Base-by-base conservation (phyloP, 2,797 vertebrate genomes). In the Chelmon rostratus region DNA sequence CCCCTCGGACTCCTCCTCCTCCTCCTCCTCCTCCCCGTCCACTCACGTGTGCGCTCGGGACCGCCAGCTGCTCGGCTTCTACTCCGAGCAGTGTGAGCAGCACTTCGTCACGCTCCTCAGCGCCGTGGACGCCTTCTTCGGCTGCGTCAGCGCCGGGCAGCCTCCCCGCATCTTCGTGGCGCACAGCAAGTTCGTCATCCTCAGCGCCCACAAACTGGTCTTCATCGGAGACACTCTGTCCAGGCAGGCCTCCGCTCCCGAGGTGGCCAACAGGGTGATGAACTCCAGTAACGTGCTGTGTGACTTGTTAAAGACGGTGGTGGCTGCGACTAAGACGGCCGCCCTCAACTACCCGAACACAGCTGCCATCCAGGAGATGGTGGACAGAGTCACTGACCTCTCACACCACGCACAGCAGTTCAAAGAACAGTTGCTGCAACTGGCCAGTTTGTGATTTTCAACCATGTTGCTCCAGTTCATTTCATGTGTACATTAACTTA, bases 161-260 rank as follows among this genome's bases (percentile, higher is more conserved):
- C 98, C 98, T 0, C 98, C 98, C 0, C 94, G 98, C 38, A 98
- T 99, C 94, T 99, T 99, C 0, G 98, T 99, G 25, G 98, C 98
- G 0, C 98, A 99, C 91, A 97, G 98, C 94, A 99, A 99, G 70
- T 98, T 99, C 11, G 97, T 99, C 89, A 98, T 99, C 81, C 92
- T 99, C 84, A 98, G 97, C 0, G 98, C 98, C 6, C 98, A 99
- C 95, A 99, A 99, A 90, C 97, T 99, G 7, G 98, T 99, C 15
- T 99, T 99, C 94, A 98, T 99, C 5, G 98, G 98, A 5, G 98
- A 99, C 94, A 97, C 96, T 0, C 93, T 99, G 40, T 96, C 97
- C 0, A 86, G 98, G 79, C 98, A 99, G 75, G 96, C 97, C 28
- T 79, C 94, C 0, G 88, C 93, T 1, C 96, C 96, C 21, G 97